A percentile compares a stretch with the other conserved stretches of the same genome.
phyloP scores from a whole-genome alignment of 2,797 vertebrate species.

The Chiloscyllium punctatum region DNA sequence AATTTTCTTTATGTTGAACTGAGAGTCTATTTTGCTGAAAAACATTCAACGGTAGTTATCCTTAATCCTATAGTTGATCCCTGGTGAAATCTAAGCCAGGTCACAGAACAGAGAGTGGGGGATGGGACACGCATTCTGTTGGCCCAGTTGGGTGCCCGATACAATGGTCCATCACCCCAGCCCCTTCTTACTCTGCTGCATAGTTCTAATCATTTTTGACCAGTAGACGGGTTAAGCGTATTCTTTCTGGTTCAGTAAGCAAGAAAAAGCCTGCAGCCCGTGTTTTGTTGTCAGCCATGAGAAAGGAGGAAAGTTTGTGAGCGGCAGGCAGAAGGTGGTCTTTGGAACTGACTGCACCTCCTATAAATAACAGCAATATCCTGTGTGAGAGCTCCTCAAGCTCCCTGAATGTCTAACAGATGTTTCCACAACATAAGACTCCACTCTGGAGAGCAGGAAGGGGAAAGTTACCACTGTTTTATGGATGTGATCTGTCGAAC shows the following conservation, averaged over 20 bases:
- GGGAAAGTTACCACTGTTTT: constrained; percentile 36
- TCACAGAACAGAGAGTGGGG: background rate
- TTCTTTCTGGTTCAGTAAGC: constrained; percentile 32
- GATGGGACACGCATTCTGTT: background rate
- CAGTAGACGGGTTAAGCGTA: constrained; percentile 35
- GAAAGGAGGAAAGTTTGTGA: constrained; percentile 22
- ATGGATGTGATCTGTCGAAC: constrained; percentile 33
- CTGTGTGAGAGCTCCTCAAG: constrained; percentile 54
- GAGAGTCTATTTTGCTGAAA: background rate
- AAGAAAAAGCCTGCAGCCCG: background rate
- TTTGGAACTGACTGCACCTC: constrained; percentile 30
- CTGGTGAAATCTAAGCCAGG: constrained; percentile 7
- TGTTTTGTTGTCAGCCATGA: constrained; percentile 28
- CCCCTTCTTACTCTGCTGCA: background rate
- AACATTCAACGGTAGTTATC: constrained; percentile 2
- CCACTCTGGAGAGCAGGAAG: constrained; percentile 35
- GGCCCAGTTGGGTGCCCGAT: constrained; percentile 11
- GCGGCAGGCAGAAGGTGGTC: constrained; percentile 30
- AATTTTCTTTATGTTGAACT: background rate
- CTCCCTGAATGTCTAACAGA: constrained; percentile 62
- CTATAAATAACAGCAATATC: constrained; percentile 38
- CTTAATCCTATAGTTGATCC: constrained; percentile 1
- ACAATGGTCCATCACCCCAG: constrained; percentile 11
- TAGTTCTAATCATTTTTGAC: constrained; percentile 28
- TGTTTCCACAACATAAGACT: constrained; percentile 47